Evolutionary conservation across 2,888 invertebrate species (phyloP), one percentile per base, ranked within the genome.

Genomic region (Tipula lateralis): DNA sequence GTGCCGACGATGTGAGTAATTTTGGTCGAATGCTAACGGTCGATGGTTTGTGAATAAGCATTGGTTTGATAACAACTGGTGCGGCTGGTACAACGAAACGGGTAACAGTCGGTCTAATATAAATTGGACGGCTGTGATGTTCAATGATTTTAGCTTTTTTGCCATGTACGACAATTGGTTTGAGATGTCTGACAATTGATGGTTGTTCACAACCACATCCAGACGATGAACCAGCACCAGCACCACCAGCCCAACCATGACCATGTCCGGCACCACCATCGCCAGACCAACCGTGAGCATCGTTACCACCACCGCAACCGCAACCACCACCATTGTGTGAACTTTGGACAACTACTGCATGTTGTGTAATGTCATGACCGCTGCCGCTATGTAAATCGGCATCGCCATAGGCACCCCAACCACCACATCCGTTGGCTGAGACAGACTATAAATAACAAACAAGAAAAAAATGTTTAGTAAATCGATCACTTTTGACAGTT

Each of bases 221-320:
- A 36, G 36, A 6, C 36, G 12, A 24, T 32, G 32, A 32, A 13
- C 39, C 39, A 3, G 39, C 39, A 13, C 39, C 39, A 1, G 39
- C 39, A 13, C 19, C 88, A 88, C 83, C 39, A 44, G 12, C 4
- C 39, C 39, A 44, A 0, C 50, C 50, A 19, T 1, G 1, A 0
- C 50, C 50, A 19, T 1, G 1, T 50, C 19, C 19, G 5, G 16
- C 4, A 19, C 50, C 89, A 24, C 88, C 4, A 19, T 19, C 89
- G 19, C 88, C 89, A 84, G 88, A 88, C 86, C 89, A 89, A 86
- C 87, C n/a, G n/a, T n/a, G n/a, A n/a, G n/a, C n/a, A n/a, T n/a
- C n/a, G n/a, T n/a, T n/a, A n/a, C n/a, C n/a, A n/a, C n/a, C 85
- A 81, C 44, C 88, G 24, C 86, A 86, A 85, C 85, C 86, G 83